These are phyloP conservation scores for Druon quercuslanigerum DNA, from an alignment of 1,140 invertebrate species.

Conservation along the genomic window DNA sequence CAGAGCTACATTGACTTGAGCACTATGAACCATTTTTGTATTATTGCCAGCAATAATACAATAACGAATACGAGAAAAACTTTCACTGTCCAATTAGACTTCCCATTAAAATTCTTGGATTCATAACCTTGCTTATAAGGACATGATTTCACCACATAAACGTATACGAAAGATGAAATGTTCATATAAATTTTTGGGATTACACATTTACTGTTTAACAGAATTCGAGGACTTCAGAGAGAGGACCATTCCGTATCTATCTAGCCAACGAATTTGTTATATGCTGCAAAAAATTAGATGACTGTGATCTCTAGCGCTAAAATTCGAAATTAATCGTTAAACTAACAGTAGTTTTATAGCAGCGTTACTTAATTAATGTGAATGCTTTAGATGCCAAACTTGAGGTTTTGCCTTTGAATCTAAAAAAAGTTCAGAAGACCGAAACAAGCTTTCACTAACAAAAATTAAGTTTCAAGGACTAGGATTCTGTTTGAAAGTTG, in stretches of 20 bases:
- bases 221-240: slow-evolving; percentile 46
- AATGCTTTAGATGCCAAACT: too few species aligned
- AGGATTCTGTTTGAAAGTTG: too few species aligned
- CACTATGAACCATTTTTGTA: not conserved
- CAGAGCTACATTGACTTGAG: not conserved
- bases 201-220: slow-evolving; percentile 50
- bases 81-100: slow-evolving; percentile 18
- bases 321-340: not conserved
- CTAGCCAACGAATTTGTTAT: slow-evolving; percentile 44
- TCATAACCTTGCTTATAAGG: slow-evolving; percentile 2
- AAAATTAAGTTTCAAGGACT: too few species aligned
- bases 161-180: slow-evolving; percentile 10
- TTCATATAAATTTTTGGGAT: slow-evolving; percentile 10
- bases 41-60: not conserved
- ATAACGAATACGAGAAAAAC: slow-evolving; percentile 5
- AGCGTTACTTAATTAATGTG: too few species aligned
- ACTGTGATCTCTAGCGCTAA: not conserved
- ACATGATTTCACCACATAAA: slow-evolving; percentile 19
- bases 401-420: too few species aligned
- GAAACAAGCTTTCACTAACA: too few species aligned
- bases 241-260: slow-evolving; percentile 49
- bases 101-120: slow-evolving; percentile 5
- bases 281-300: slow-evolving; percentile 46
- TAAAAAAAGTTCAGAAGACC: too few species aligned
- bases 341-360: not conserved